Evolutionary conservation across 2,797 vertebrate species (phyloP), one percentile per base, ranked within the genome.

Genomic region (Lepus oiostolus): DNA sequence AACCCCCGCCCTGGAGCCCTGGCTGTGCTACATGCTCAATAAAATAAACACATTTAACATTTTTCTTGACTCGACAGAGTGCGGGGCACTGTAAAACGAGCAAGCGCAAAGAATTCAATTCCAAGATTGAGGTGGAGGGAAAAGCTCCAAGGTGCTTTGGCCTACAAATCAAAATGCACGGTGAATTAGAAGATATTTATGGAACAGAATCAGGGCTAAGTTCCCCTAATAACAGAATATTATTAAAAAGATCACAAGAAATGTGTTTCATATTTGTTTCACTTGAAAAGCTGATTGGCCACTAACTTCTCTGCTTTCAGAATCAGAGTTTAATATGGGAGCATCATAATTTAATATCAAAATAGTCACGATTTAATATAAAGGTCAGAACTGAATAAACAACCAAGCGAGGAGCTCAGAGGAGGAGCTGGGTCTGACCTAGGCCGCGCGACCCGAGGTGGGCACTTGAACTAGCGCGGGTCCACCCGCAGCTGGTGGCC

Each of bases 311-410:
- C 88, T 89, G 80, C 85, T 96, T 75, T 88, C 11, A 60, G 86
- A 93, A 95, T 97, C 93, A 89, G 81, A 82, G 42, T 87, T 97
- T 96, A 97, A 96, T 91, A 93, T 72, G 85, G 86, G 94, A 84
- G 90, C 85, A 72, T 94, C 90, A 94, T 52, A 91, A 91, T 96
- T 91, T 87, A 96, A 95, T 95, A 94, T 85, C 76, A 96, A 95
- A 96, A 96, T 85, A 82, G 91, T 92, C 93, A 94, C 7, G 26
- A 83, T 63, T 90, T 93, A 96, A 91, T 96, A 95, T 16, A 75
- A 92, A 96, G 70, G 67, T 82, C 67, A 71, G 85, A 94, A 90
- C 94, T 80, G 97, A 94, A 85, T 96, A 96, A 85, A 88, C 80
- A 68, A 88, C 26, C n/a, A 70, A 94, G 13, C 22, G 17, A 77